Evolutionary conservation across 2,113 vertebrate species (phyloP), one percentile per base, ranked within the genome.

Genomic region (Hystrix brachyura): DNA sequence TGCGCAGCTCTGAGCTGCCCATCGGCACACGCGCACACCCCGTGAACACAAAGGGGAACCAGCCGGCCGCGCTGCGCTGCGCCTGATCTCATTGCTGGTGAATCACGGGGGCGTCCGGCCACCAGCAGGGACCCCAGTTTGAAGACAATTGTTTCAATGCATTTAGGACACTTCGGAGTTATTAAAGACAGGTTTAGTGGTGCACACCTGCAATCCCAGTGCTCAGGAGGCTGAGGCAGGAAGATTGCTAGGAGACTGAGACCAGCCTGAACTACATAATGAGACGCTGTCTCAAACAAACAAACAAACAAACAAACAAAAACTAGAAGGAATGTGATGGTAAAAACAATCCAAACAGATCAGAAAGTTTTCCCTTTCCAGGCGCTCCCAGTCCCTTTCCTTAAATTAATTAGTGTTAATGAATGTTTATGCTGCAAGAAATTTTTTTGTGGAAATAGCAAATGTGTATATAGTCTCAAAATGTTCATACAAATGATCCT

Each of bases 31-130:
- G 43, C 0, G 1, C 38, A 27, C 72, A 34, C 67, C 51, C 12
- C 0, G 29, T n/a, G 51, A 46, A 29, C 38, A 46, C 2, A 0
- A 0, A 23, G 13, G 32, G 3, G 9, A 3, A 18, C 57, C 2
- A 0, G 65, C 53, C 32, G 4, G 27, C 59, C 1, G 1, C 4
- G 4, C 2, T 19, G 11, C 1, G 9, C 23, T 34, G 23, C 25
- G 32, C 11, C 18, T 43, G 25, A 59, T 4, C 13, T 18, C 76
- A 48, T 21, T 32, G 34, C n/a, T 46, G 18, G 12, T 3, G 60
- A 84, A n/a, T n/a, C 51, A 10, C 51, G 34, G 29, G 51, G 34
- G 29, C 67, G 17, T 81, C 86, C 53, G 29, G 8, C n/a, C 27
- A 80, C 69, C 43, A 34, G 83, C 10, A 38, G 51, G 80, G 62